Evolutionary conservation across 2,113 vertebrate species (phyloP).

Genomic region (Bucco capensis): DNA sequence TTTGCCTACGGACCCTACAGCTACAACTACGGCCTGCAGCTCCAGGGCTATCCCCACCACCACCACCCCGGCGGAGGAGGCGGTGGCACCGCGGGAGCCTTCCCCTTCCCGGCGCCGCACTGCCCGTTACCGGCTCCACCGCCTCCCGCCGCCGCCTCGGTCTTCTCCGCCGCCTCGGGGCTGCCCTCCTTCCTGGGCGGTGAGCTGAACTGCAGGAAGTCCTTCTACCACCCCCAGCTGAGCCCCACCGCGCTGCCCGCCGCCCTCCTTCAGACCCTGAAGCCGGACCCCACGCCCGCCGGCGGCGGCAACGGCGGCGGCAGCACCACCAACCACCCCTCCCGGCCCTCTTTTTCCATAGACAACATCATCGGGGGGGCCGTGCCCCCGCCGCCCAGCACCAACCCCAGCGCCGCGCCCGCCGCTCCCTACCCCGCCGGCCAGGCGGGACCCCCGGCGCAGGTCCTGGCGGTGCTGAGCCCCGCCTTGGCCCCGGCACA

Average conservation of each 20-base stretch:
- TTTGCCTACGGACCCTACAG: constrained; percentile 94
- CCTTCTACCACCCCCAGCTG: constrained; percentile 76
- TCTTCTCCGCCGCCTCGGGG: constrained; percentile 80
- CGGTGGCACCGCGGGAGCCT: constrained; percentile 65
- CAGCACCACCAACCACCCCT: constrained; percentile 37
- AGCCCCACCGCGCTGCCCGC: constrained; percentile 72
- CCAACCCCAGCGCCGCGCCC: constrained; percentile 74
- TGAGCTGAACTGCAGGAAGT: constrained; percentile 80
- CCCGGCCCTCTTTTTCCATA: constrained; percentile 93
- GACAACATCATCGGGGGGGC: constrained; percentile 90
- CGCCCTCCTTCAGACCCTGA: constrained; percentile 81
- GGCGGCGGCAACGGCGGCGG: constrained; percentile 28
- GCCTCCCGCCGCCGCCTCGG: constrained; percentile 76
- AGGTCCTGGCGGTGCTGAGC: constrained; percentile 90
- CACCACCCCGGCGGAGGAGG: constrained; percentile 33
- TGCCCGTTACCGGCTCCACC: constrained; percentile 78
- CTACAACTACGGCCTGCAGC: constrained; percentile 92
- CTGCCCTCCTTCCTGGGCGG: constrained; percentile 84
- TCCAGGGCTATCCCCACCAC: constrained; percentile 82
- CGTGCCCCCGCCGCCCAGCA: constrained; percentile 59
- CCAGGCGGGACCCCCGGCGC: constrained; percentile 84
- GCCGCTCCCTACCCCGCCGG: constrained; percentile 75
- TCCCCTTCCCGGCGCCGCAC: constrained; percentile 84
- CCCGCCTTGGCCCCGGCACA: constrained; percentile 87
- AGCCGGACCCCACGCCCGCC: constrained; percentile 80